Base-by-base conservation (phyloP, 2,888 invertebrate species). In the Cabera pusaria region DNA sequence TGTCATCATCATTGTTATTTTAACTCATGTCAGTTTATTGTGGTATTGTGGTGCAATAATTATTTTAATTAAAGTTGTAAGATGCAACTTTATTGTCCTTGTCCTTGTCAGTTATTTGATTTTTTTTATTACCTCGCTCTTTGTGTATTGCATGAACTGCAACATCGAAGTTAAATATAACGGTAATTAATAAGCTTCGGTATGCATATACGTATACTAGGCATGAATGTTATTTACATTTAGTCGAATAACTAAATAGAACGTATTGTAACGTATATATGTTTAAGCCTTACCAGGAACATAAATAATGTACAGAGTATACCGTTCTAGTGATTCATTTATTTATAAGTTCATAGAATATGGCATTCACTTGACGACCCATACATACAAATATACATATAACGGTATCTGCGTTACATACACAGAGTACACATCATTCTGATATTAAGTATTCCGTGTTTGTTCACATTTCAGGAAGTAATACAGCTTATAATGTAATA, bases 221-320 rank as follows among this genome's bases (percentile, higher is more conserved):
- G n/a, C n/a, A n/a, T n/a, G 14, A 14, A 4, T 14, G 2, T 14
- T 3, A 50, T 45, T 45, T 40, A 25, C 48, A 48, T 46, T n/a
- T 46, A 46, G 6, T 39, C 40, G 35, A 52, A 46, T 44, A 43
- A 35, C 35, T 38, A n/a, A n/a, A n/a, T n/a, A 47, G 38, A 47
- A 41, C 27, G 42, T 37, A 37, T 32, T 32, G 19, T n/a, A n/a
- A n/a, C n/a, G n/a, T n/a, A n/a, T n/a, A n/a, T n/a, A 27, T 2
- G 20, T 41, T 28, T 39, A 29, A 33, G n/a, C 6, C 8, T 33
- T 40, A 44, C 45, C 41, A 49, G 49, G 49, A 52, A 49, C 42
- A 49, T 23, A 44, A 27, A 32, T 20, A 42, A 26, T 35, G 24
- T 26, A 27, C 28, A 22, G 18, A 38, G 20, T 11, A 21, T 19